Evolutionary conservation across 2,113 vertebrate species (phyloP), one percentile per base, ranked within the genome.

Genomic region (Plecturocebus donacophilus): DNA sequence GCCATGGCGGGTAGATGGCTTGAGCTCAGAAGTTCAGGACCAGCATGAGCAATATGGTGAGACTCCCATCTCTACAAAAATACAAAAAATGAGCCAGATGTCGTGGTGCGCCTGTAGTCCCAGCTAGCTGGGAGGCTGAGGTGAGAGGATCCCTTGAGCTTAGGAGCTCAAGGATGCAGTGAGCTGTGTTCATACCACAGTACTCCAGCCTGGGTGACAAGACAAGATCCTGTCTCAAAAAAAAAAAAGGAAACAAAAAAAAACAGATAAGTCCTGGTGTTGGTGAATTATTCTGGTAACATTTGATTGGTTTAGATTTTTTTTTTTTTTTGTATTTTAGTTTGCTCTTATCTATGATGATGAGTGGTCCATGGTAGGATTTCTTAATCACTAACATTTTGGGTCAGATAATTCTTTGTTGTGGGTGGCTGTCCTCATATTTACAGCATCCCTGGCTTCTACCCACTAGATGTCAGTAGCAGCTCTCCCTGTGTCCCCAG

Each of bases 401-500:
- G 32, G 52, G 40, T 70, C 52, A 25, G 70, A 54, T 70, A 81
- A 47, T 87, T 84, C 76, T 93, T 93, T 52, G 20, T 68, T 70
- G 7, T 87, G 76, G 64, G 45, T 93, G 75, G 45, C 61, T n/a
- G 7, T 64, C 61, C n/a, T 68, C 80, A 84, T 56, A 49, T 90
- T 79, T 61, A 66, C 10, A 79, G 87, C 32, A 42, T 47, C 76
- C 42, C 76, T 90, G 75, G 54, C 8, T 30, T 93, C 64, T 81
- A 27, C 20, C 49, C 90, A 82, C 35, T 77, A 91, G 61, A 66
- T 75, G 66, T 88, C 90, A 92, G 75, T n/a, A 82, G 92, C 38
- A 73, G 49, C 13, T 13, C n/a, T n/a, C 42, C 56, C n/a, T 8
- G 42, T 16, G 16, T 27, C 9, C 8, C 20, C 45, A 38, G 14